phyloP scores from a whole-genome alignment of 1,140 invertebrate genomes.

The Diorhabda carinulata region DNA sequence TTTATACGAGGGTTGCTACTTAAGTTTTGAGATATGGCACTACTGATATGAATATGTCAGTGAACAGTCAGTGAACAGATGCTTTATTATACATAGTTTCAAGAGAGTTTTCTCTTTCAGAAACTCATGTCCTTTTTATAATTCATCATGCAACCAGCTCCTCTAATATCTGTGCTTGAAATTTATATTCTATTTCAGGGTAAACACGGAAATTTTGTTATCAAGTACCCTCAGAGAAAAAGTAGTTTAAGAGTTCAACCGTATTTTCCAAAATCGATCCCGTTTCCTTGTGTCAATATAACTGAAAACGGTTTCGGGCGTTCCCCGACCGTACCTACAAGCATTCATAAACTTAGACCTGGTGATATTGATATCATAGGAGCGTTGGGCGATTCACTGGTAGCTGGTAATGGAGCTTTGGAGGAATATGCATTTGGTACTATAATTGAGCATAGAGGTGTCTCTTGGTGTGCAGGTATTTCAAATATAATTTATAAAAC shows the following conservation, averaged over 20 bases:
- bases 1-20: no score
- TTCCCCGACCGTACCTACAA: constrained; percentile 33
- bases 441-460: constrained; percentile 71
- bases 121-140: no score
- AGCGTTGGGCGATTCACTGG: constrained; percentile 74
- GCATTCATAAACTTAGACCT: constrained; percentile 63
- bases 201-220: constrained; percentile 33
- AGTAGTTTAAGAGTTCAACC: constrained; percentile 30
- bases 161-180: not conserved
- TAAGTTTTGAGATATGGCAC: no score
- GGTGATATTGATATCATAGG: constrained; percentile 75
- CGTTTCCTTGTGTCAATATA: constrained; percentile 43
- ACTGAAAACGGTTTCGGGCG: constrained; percentile 33
- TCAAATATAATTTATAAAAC: no score
- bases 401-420: constrained; percentile 71
- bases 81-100: no score
- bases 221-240: constrained; percentile 32
- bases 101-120: no score
- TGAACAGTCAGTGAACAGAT: no score
- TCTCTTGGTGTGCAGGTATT: constrained; percentile 68
- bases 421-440: constrained; percentile 69
- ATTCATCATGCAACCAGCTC: no score
- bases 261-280: constrained; percentile 34
- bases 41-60: no score
- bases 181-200: constrained; percentile 16